A percentile compares a stretch with the other conserved stretches of the same genome.
These are phyloP conservation scores for Tenualosa thibaudeaui DNA, from an alignment of 2,797 vertebrate species.

Conservation along the genomic window DNA sequence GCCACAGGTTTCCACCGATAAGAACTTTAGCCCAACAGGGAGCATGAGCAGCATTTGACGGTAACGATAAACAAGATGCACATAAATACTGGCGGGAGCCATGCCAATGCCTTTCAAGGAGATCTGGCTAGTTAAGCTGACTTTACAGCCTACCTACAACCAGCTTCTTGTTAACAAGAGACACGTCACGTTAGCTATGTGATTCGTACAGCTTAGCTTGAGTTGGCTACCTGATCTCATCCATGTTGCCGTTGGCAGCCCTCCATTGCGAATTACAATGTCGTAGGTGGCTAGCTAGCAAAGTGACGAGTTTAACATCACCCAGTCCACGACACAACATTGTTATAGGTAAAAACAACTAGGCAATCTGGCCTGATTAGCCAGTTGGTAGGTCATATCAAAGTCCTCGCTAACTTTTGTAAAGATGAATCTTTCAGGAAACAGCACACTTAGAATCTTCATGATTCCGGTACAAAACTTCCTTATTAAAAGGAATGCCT, in stretches of 20 bases:
- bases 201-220: conserved; percentile 12
- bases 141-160: background rate
- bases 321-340: background rate
- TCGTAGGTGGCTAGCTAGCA: conserved; percentile 20
- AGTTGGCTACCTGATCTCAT: conserved; percentile 7
- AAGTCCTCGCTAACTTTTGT: conserved; percentile 50
- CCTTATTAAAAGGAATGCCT: background rate
- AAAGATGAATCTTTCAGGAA: background rate
- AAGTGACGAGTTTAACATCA: conserved; percentile 16
- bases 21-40: conserved; percentile 1
- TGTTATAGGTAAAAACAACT: conserved; percentile 33
- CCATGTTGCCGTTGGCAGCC: background rate
- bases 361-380: conserved; percentile 51
- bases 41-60: background rate
- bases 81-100: conserved; percentile 25
- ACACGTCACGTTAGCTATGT: conserved; percentile 18
- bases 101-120: conserved; percentile 19
- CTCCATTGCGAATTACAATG: conserved; percentile 10
- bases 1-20: background rate
- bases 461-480: background rate
- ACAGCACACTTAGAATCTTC: background rate
- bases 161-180: background rate
- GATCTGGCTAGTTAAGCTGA: background rate
- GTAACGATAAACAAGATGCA: background rate
- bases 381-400: conserved; percentile 51